Conservation (phyloP, 2,113 vertebrate species). For the Clarias batrachus region DNA sequence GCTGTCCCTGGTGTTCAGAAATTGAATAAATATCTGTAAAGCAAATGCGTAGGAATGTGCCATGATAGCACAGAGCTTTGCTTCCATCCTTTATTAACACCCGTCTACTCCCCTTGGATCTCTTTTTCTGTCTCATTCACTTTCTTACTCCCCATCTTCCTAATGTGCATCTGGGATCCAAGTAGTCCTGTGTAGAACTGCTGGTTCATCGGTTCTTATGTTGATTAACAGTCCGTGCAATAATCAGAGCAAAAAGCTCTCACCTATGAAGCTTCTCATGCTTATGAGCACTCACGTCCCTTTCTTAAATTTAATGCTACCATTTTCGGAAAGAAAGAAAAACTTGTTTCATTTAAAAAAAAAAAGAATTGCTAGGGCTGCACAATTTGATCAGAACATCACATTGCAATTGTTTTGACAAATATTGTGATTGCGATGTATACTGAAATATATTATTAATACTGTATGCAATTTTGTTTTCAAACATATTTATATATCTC, state of each 20-base stretch:
- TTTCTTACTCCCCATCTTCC: constrained; percentile 15
- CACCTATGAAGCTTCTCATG: constrained; percentile 65
- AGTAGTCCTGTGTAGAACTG: constrained; percentile 36
- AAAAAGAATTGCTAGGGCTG: not conserved
- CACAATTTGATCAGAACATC: no score
- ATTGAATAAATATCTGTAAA: constrained; percentile 76
- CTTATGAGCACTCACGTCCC: constrained; percentile 60
- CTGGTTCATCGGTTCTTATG: constrained; percentile 58
- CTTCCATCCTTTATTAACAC: constrained; percentile 45
- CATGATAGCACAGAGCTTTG: constrained; percentile 62
- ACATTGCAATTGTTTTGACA: no score
- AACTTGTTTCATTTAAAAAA: constrained; percentile 54
- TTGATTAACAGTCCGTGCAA: constrained; percentile 67
- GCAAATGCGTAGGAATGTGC: constrained; percentile 65
- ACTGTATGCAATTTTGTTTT: no score
- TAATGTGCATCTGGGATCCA: constrained; percentile 30
- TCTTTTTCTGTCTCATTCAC: constrained; percentile 25
- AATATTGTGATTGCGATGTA: no score
- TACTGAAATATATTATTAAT: no score
- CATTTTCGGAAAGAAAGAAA: constrained; percentile 49
- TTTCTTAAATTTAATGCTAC: constrained; percentile 63
- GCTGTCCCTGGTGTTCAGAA: constrained; percentile 68
- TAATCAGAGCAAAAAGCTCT: constrained; percentile 63
- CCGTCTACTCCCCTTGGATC: constrained; percentile 37
- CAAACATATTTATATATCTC: no score